Conservation (phyloP, 2,888 invertebrate genomes). For the Drosophila subsilvestris region DNA sequence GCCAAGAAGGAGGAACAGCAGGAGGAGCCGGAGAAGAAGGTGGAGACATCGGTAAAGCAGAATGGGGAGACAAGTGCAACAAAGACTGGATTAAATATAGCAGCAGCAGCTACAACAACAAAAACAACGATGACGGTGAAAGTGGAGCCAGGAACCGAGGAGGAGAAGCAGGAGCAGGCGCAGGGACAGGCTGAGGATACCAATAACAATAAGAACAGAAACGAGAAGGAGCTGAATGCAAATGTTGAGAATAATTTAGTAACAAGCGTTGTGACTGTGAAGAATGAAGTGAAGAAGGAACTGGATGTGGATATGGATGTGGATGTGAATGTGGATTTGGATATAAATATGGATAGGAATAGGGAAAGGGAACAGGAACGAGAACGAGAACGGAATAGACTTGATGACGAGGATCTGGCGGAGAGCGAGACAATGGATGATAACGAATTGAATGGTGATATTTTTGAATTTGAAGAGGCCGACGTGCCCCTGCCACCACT, state of each 20-base stretch:
- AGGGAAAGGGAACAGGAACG: not conserved
- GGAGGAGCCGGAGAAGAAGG: conserved; percentile 21
- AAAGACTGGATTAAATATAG: conserved; percentile 61
- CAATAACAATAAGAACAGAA: conserved; percentile 58
- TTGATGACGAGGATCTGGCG: conserved; percentile 37
- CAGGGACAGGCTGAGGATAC: conserved; percentile 55
- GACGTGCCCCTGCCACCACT: conserved; percentile 92
- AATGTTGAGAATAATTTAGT: conserved; percentile 50
- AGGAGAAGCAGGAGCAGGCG: conserved; percentile 51
- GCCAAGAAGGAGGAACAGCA: conserved; percentile 26
- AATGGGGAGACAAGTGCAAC: conserved; percentile 71
- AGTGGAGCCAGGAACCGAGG: conserved; percentile 60
- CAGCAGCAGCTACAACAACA: conserved; percentile 18
- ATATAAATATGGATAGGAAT: not conserved
- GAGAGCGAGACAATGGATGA: conserved; percentile 54
- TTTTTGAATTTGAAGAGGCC: conserved; percentile 92
- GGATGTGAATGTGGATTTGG: conserved; percentile 6
- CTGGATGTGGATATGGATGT: conserved; percentile 37
- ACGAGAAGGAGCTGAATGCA: conserved; percentile 56
- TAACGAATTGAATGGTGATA: conserved; percentile 84
- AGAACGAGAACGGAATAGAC: conserved; percentile 10
- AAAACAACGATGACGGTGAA: conserved; percentile 53
- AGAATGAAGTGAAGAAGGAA: conserved; percentile 67
- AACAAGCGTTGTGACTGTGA: conserved; percentile 74
- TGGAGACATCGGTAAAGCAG: conserved; percentile 48